phyloP scores from a whole-genome alignment of 2,113 vertebrate species.

The Gasterosteus aculeatus region DNA sequence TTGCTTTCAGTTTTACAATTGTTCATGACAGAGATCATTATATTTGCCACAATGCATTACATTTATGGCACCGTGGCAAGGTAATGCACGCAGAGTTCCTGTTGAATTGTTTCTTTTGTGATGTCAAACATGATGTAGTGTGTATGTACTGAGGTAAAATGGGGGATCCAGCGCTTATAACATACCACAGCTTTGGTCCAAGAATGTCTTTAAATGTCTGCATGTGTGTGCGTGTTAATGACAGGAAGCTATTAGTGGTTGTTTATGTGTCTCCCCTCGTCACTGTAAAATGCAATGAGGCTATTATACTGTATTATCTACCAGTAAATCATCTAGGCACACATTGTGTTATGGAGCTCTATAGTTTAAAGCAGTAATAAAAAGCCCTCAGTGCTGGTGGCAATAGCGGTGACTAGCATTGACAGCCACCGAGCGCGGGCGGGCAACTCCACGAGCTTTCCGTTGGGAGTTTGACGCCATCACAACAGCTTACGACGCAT shows the following conservation, averaged over 20 bases:
- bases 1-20: conserved; percentile 4
- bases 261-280: conserved; percentile 11
- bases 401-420: conserved; percentile 22
- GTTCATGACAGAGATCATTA: conserved; percentile 18
- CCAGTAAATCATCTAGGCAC: conserved; percentile 24
- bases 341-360: neutral
- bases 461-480: conserved; percentile 47
- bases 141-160: neutral
- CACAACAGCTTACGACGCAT: conserved; percentile 49
- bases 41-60: neutral
- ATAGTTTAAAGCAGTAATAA: conserved; percentile 16
- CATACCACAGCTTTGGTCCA: neutral
- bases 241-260: neutral
- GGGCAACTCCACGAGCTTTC: conserved; percentile 25
- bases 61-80: neutral
- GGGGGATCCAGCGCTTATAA: neutral
- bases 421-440: neutral
- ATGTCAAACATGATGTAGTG: neutral
- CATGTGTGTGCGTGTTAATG: neutral
- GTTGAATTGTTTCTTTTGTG: neutral
- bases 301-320: conserved; percentile 3
- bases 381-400: neutral
- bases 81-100: neutral
- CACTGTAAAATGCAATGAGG: conserved; percentile 20
- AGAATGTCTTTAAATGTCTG: conserved; percentile 10